These are phyloP conservation scores for Phengaris alcon DNA, from an alignment of 2,888 invertebrate species.

Conservation along the genomic window DNA sequence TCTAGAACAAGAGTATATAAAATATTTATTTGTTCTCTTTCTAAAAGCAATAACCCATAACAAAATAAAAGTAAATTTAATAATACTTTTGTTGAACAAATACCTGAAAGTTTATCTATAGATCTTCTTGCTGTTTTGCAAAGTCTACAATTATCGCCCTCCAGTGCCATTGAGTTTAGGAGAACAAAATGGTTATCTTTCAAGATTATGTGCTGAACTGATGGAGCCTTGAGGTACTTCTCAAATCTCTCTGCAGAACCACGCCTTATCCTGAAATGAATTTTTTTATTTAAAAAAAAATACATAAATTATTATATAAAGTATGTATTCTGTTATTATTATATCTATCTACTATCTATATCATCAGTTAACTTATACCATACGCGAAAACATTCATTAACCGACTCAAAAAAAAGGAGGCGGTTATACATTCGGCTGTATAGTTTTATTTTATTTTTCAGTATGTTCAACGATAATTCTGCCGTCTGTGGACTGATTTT, in stretches of 20 bases:
- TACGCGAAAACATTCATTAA: too few species aligned
- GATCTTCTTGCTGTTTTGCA: conserved; percentile 87
- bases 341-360: too few species aligned
- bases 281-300: too few species aligned
- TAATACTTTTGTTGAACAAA: conserved; percentile 41
- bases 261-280: conserved; percentile 64
- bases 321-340: too few species aligned
- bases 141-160: conserved; percentile 93
- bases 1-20: conserved; percentile 47
- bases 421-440: too few species aligned
- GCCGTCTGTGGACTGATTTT: too few species aligned
- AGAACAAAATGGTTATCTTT: conserved; percentile 91
- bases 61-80: not conserved
- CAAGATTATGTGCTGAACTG: conserved; percentile 85
- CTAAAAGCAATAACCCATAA: too few species aligned
- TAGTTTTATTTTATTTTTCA: too few species aligned
- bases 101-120: conserved; percentile 82
- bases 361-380: too few species aligned
- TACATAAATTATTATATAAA: too few species aligned
- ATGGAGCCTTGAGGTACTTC: conserved; percentile 84
- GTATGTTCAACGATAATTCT: too few species aligned
- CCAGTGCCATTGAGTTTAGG: conserved; percentile 97
- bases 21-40: not conserved
- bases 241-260: conserved; percentile 84
- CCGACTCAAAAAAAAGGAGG: too few species aligned